Base-by-base conservation (phyloP, 2,113 vertebrate species). In the Uria lomvia region DNA sequence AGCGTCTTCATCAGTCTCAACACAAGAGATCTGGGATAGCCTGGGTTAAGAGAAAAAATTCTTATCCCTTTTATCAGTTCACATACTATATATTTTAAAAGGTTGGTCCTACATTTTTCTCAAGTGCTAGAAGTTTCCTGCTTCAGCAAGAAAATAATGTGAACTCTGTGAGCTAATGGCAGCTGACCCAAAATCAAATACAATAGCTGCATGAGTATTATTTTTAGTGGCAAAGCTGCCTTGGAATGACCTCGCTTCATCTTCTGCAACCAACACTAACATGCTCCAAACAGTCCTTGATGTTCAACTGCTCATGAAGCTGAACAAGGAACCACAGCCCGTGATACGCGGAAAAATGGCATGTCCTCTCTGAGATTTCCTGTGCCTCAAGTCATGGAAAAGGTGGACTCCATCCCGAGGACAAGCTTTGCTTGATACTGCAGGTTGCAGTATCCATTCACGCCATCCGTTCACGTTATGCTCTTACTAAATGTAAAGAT, bases 281-380 rank as follows among this genome's bases (percentile, higher is more conserved):
- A 2, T 23, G 36, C 8, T 88, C 40, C 62, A 21, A 60, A 67
- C 19, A 76, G n/a, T 9, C 38, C 34, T 68, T 6, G 0, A 6
- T 7, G 15, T 36, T 72, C 62, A 75, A 27, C n/a, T 36, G 36
- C 86, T 62, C 10, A 2, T 42, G 43, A 92, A 90, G 43, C 24
- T 42, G 32, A 78, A 78, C 3, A 6, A 56, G 34, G 47, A 85
- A 38, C 53, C 53, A 50, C 43, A 63, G 22, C 8, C 23, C 2
- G 0, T 0, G 4, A 75, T 2, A 16, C 12, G 24, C 12, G 0
- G 2, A 86, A 68, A 43, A 83, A 47, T 11, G 20, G 9, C 29
- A 68, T 0, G 1, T 32, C 38, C 24, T 59, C n/a, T 52, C 34
- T 8, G 34, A 49, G 55, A 14, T 60, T 43, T 58, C n/a, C 40